These are phyloP conservation scores for Oxyura jamaicensis DNA, from an alignment of 2,113 vertebrate genomes.

Conservation along the genomic window DNA sequence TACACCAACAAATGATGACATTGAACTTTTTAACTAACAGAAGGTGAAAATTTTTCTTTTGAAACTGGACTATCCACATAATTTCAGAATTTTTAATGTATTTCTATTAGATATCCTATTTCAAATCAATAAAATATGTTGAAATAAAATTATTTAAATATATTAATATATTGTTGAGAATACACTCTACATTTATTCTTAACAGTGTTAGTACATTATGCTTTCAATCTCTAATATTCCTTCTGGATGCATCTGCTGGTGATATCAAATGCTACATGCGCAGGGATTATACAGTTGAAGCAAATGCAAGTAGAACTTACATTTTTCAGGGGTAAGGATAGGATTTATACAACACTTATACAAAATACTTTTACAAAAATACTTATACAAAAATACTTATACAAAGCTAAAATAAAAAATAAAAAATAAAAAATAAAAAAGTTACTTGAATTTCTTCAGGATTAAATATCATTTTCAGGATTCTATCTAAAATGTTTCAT, in stretches of 20 bases:
- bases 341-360: not conserved
- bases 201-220: rapidly evolving
- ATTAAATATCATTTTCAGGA: not conserved
- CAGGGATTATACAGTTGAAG: not conserved
- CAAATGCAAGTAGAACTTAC: not conserved
- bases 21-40: not conserved
- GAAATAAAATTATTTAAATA: not conserved
- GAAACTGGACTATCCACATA: not conserved
- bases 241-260: not conserved
- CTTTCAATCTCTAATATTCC: not conserved
- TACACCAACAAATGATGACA: not conserved
- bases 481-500: not conserved
- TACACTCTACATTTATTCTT: not conserved
- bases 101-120: not conserved
- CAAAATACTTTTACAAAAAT: too few relatives aligned
- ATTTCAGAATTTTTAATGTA: not conserved
- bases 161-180: not conserved
- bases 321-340: not conserved
- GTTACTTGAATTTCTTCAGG: not conserved
- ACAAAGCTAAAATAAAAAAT: not conserved
- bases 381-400: too few relatives aligned
- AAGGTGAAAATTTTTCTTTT: not conserved
- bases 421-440: not conserved
- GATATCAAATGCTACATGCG: not conserved
- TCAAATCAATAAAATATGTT: not conserved